Evolutionary conservation across 2,888 invertebrate species (phyloP).

Genomic region (Anagyrus pseudococci): DNA sequence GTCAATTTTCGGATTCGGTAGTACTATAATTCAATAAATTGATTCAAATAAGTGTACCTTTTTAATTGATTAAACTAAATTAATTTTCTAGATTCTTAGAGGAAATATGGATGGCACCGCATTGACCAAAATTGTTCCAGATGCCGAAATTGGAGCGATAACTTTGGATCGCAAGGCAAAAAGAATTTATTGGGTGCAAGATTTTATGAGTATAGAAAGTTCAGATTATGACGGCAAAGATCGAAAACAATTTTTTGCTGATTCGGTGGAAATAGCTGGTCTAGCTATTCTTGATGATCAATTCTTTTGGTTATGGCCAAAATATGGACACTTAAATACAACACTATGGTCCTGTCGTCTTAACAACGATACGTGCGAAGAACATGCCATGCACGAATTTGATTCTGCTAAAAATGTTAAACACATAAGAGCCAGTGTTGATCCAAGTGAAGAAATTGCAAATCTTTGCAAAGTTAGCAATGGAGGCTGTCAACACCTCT

Average conservation of each 20-base stretch:
- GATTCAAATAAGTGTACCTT: not conserved
- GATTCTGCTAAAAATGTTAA: not conserved
- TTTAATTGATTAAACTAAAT: not conserved
- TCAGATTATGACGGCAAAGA: not conserved
- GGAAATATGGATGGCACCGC: slow-evolving; percentile 6
- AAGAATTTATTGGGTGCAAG: not conserved
- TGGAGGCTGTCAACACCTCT: slow-evolving; percentile 8
- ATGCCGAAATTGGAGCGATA: not conserved
- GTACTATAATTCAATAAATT: not conserved
- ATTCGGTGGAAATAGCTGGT: not conserved
- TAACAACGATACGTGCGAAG: not conserved
- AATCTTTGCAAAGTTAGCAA: not conserved
- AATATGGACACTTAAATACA: not conserved
- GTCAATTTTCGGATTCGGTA: slow-evolving; percentile 11
- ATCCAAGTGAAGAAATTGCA: not conserved
- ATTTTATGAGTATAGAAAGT: not conserved
- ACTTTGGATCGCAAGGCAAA: not conserved
- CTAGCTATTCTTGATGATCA: not conserved
- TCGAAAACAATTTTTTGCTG: not conserved
- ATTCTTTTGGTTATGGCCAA: not conserved
- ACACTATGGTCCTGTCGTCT: slow-evolving; percentile 1
- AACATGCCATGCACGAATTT: not conserved
- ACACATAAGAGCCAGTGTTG: not conserved
- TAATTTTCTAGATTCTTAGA: slow-evolving; percentile 15
- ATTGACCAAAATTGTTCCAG: not conserved